Evolutionary conservation across 2,888 invertebrate species (phyloP).

Genomic region (Nemotelus nigrinus): DNA sequence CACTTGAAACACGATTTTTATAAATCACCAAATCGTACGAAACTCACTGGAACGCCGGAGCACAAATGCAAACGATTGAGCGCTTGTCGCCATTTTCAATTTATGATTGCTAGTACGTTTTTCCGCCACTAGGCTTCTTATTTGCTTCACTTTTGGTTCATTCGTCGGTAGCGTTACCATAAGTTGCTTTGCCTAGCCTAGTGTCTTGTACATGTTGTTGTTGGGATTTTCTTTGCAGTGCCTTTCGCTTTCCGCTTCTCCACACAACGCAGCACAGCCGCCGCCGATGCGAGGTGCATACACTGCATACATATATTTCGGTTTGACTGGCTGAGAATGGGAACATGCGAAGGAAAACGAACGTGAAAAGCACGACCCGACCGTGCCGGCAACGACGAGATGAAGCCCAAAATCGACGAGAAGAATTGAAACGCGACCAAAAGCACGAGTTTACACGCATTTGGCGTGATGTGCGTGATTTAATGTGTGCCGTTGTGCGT

Average conservation of each 20-base stretch:
- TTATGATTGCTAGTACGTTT: constrained; percentile 44
- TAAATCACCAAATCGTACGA: constrained; percentile 52
- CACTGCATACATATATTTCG: no score
- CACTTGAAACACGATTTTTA: constrained; percentile 49
- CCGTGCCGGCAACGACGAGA: not conserved
- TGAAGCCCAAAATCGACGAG: not conserved
- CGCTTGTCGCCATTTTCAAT: constrained; percentile 58
- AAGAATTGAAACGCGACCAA: not conserved
- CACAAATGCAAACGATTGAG: constrained; percentile 53
- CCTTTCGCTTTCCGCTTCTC: not conserved
- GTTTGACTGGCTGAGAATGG: no score
- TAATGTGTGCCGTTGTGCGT: not conserved
- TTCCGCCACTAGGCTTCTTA: constrained; percentile 45
- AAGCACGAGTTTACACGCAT: constrained; percentile 13
- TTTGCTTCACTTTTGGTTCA: constrained; percentile 21
- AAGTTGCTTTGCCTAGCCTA: no score
- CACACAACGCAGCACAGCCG: not conserved
- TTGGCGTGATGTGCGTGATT: constrained; percentile 1
- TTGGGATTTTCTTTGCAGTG: constrained; percentile 18
- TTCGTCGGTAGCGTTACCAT: not conserved
- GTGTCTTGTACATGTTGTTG: not conserved
- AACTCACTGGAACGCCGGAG: constrained; percentile 52
- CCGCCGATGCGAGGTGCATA: not conserved
- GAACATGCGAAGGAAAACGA: no score
- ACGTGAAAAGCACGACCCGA: no score